phyloP scores from a whole-genome alignment of 2,113 vertebrate species.

The Mobula birostris region DNA sequence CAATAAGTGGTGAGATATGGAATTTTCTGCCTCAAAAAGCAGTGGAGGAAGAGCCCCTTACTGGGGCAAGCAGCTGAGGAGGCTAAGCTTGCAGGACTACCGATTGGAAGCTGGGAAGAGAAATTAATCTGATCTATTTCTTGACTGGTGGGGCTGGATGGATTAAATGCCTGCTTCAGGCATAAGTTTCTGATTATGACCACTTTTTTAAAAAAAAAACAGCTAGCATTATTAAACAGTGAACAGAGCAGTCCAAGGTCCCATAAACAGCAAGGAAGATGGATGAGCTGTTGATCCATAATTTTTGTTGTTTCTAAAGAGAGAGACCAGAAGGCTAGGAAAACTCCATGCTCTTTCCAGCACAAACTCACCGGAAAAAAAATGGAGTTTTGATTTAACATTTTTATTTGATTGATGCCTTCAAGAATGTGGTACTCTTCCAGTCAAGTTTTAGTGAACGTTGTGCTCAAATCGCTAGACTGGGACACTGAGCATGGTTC shows the following conservation, averaged over 20 bases:
- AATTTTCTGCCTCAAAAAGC: no score
- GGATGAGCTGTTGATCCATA: neutral
- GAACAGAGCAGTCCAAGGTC: neutral
- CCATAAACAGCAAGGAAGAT: neutral
- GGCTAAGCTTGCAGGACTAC: no score
- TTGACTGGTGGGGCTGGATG: no score
- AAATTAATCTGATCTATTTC: no score
- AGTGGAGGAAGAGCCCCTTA: no score
- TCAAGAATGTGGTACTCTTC: neutral
- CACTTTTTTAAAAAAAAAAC: neutral
- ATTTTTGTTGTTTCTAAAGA: neutral
- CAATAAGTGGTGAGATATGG: no score
- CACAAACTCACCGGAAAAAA: neutral
- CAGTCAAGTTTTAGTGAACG: neutral
- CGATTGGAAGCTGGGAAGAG: no score
- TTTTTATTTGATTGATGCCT: no score
- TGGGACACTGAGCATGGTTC: neutral
- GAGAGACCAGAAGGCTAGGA: neutral
- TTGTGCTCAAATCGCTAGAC: neutral
- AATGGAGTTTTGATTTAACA: neutral
- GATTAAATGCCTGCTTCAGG: no score
- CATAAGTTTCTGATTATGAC: neutral
- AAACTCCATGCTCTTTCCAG: neutral
- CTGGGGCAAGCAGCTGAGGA: no score
- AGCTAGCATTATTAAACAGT: neutral